Base-by-base conservation (phyloP, 2,888 invertebrate genomes). In the Thyatira batis region DNA sequence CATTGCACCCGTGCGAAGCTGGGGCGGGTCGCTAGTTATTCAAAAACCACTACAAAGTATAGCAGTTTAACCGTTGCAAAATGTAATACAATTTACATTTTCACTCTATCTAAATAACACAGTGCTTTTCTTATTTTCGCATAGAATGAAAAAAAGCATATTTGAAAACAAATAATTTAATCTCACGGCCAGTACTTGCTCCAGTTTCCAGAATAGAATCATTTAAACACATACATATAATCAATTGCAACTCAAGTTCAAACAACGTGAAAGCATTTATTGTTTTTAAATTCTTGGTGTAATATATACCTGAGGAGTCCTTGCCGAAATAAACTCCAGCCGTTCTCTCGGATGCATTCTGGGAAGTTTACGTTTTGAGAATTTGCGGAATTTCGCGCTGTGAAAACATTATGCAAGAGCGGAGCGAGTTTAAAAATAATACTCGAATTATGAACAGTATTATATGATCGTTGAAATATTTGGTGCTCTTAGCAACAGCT, bases 381-480 rank as follows among this genome's bases (percentile, higher is more conserved):
- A 39, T 39, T 39, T 17, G 33, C 39, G 39, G 39, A n/a, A 39
- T 39, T 58, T 56, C 51, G 52, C 48, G 51, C 51, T 54, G 55
- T 50, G 53, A 56, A 53, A 50, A 44, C 28, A 49, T 54, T 63
- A 57, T 57, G 58, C 43, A 55, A 49, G 53, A 33, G 54, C 59
- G 59, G 56, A 53, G 55, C 53, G 57, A 45, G 51, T 45, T 53
- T 56, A 52, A 57, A 61, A 60, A 58, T 60, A 64, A 61, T 58
- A 33, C 49, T 55, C 23, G 57, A 60, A 58, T 63, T 60, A 60
- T 60, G 52, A 43, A 30, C 52, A 52, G n/a, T 44, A 44, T 8
- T 63, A 52, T 56, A 62, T 56, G 49, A 39, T 45, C 23, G 45
- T 45, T 1, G 44, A 50, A 55, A 52, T 60, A 63, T 63, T 56